These are phyloP conservation scores for Ganaspis sp. DNA, from an alignment of 1,140 invertebrate genomes.

Conservation along the genomic window DNA sequence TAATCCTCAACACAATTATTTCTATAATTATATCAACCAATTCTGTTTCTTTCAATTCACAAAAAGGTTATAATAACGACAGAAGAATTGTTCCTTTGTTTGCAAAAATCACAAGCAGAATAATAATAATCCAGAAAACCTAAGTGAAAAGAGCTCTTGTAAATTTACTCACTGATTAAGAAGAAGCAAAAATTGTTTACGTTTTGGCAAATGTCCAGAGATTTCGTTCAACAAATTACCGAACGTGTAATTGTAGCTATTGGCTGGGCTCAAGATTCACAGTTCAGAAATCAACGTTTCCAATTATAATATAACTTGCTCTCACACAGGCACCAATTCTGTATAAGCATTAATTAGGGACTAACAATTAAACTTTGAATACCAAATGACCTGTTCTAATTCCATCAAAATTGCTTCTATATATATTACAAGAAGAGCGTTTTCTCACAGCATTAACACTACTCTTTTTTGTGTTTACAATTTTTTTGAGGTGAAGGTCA, in stretches of 20 bases:
- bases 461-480: too few species aligned
- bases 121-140: too few species aligned
- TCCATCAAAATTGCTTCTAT: not conserved
- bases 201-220: not conserved
- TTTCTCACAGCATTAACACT: too few species aligned
- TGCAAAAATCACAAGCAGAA: too few species aligned
- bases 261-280: conserved; percentile 35
- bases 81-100: too few species aligned
- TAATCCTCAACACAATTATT: not conserved
- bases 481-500: too few species aligned
- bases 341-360: not conserved
- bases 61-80: too few species aligned
- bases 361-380: not conserved
- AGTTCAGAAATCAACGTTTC: conserved; percentile 41
- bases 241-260: not conserved
- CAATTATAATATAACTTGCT: conserved; percentile 42
- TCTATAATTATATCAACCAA: not conserved
- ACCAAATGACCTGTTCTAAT: not conserved
- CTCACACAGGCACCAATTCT: not conserved
- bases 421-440: not conserved
- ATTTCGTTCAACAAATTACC: conserved; percentile 19
- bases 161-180: not conserved
- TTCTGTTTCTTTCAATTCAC: not conserved
- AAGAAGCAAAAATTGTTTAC: not conserved
- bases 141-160: not conserved